These are phyloP conservation scores for Erythrolamprus reginae DNA, from an alignment of 2,113 vertebrate genomes.

Conservation along the genomic window DNA sequence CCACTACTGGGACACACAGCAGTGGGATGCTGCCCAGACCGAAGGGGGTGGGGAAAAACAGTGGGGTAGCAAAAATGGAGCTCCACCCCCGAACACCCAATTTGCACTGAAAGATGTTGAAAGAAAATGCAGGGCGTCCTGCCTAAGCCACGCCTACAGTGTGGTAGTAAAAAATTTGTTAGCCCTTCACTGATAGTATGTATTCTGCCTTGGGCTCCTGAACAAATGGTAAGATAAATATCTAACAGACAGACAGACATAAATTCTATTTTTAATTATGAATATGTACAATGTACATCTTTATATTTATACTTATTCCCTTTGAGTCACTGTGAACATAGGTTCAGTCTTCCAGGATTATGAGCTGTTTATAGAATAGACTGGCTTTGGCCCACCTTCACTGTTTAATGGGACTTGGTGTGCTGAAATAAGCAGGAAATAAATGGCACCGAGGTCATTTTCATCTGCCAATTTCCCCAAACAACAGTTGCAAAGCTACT, in stretches of 20 bases:
- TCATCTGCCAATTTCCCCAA: background rate
- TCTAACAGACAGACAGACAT: background rate
- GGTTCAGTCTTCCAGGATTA: background rate
- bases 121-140: too few relatives aligned
- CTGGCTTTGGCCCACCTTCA: background rate
- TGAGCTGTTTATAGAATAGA: background rate
- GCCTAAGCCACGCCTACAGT: too few relatives aligned
- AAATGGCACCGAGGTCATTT: background rate
- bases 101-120: too few relatives aligned
- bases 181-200: background rate
- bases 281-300: background rate
- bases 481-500: background rate
- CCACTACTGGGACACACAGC: too few relatives aligned
- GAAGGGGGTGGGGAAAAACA: too few relatives aligned
- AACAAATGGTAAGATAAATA: background rate
- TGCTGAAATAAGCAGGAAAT: background rate
- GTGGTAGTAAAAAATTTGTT: too few relatives aligned
- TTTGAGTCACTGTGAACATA: background rate
- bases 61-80: too few relatives aligned
- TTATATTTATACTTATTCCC: background rate
- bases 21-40: too few relatives aligned
- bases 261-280: background rate
- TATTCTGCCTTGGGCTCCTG: background rate
- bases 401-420: background rate
- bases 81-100: too few relatives aligned